phyloP scores from a whole-genome alignment of 2,888 invertebrate species.

The Aspidiotus rigidus region DNA sequence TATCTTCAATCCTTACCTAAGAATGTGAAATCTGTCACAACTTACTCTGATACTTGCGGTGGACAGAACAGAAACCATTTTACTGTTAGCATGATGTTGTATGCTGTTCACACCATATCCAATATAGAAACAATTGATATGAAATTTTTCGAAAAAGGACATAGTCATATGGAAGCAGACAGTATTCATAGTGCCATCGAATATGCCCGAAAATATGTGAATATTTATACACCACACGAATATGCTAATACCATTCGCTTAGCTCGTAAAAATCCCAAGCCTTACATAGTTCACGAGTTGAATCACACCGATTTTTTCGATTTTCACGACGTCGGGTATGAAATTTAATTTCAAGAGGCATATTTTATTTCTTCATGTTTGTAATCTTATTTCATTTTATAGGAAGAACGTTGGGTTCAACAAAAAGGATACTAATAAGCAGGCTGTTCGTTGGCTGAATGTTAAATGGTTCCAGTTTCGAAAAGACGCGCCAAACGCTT shows the following conservation, averaged over 20 bases:
- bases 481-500: no score
- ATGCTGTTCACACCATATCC: slow-evolving; percentile 36
- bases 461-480: no score
- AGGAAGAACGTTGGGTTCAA: no score
- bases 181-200: slow-evolving; percentile 37
- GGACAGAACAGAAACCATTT: slow-evolving; percentile 32
- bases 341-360: no score
- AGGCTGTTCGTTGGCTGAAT: no score
- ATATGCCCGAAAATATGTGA: background rate
- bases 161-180: slow-evolving; percentile 36
- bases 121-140: slow-evolving; percentile 37
- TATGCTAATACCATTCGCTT: background rate
- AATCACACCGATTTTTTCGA: background rate
- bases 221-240: background rate
- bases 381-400: no score
- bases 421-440: no score
- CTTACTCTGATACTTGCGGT: slow-evolving; percentile 25
- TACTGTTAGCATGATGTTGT: slow-evolving; percentile 35
- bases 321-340: no score
- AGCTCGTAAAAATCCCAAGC: background rate
- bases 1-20: slow-evolving; percentile 16
- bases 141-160: slow-evolving; percentile 38
- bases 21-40: slow-evolving; percentile 4
- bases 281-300: background rate
- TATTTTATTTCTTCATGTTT: no score